Percentiles rank a stretch among this genome's conserved stretches.
Evolutionary conservation across 2,113 vertebrate species (phyloP).

Genomic region (Leptocoma aspasia): DNA sequence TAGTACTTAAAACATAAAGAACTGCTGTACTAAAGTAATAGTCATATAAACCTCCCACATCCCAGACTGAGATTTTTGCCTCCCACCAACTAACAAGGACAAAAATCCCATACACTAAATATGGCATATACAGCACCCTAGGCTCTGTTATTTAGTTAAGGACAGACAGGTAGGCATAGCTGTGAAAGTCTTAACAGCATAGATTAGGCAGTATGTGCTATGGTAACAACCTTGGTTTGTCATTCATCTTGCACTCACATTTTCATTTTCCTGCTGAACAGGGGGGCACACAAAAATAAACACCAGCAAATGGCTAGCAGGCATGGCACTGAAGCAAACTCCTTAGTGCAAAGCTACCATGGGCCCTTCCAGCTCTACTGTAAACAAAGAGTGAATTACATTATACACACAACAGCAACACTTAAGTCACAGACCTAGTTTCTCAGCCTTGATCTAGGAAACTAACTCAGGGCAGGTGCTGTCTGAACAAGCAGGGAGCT

Average conservation of each 20-base stretch:
- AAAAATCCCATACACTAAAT: neutral
- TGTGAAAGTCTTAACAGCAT: neutral
- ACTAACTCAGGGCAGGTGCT: neutral
- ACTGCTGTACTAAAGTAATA: neutral
- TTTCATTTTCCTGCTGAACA: neutral
- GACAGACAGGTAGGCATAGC: neutral
- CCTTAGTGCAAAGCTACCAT: neutral
- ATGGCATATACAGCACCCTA: neutral
- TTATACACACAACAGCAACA: neutral
- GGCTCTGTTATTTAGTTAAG: neutral
- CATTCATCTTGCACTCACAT: neutral
- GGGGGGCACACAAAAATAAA: neutral
- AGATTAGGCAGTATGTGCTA: neutral
- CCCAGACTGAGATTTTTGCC: neutral
- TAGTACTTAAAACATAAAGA: neutral
- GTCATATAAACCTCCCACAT: neutral
- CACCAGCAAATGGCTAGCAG: neutral
- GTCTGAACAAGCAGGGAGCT: neutral
- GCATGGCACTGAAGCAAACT: neutral
- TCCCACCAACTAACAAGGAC: neutral
- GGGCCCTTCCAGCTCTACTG: neutral
- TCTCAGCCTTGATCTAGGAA: neutral
- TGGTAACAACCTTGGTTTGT: neutral
- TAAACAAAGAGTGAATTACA: neutral
- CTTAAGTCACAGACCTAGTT: neutral